A percentile compares a stretch with the other conserved stretches of the same genome.
Conservation (phyloP, 2,888 invertebrate species). For the Melikaiella ostensackeni region DNA sequence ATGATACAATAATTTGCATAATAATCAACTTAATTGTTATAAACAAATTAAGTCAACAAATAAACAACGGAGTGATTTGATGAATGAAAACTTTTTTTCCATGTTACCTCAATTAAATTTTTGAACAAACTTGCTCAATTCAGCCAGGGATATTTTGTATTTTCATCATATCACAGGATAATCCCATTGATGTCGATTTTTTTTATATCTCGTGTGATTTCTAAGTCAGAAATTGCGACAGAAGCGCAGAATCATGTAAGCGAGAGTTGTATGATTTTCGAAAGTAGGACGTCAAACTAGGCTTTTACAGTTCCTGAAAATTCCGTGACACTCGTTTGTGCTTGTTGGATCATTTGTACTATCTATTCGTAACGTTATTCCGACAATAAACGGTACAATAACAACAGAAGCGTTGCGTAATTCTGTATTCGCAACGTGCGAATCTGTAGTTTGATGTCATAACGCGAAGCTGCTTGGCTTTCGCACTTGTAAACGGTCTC, state of each 20-base stretch:
- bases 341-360: slow-evolving; percentile 30
- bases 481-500: background rate
- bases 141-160: too few species aligned
- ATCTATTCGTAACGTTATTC: slow-evolving; percentile 18
- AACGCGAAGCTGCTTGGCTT: slow-evolving; percentile 5
- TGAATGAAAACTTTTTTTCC: too few species aligned
- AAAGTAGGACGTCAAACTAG: slow-evolving; percentile 31
- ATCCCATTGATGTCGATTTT: background rate
- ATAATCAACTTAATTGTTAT: too few species aligned
- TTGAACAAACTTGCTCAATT: too few species aligned
- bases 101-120: too few species aligned
- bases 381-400: slow-evolving; percentile 24
- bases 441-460: slow-evolving; percentile 7
- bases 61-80: too few species aligned
- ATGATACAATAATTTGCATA: too few species aligned
- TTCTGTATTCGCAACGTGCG: slow-evolving; percentile 29
- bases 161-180: background rate
- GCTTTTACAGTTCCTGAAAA: slow-evolving; percentile 30
- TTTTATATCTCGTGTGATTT: background rate
- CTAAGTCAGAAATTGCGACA: slow-evolving; percentile 5
- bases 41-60: too few species aligned
- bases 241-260: background rate
- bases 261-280: slow-evolving; percentile 28
- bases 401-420: slow-evolving; percentile 4
- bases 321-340: slow-evolving; percentile 15